Evolutionary conservation across 2,888 invertebrate species (phyloP).

Genomic region (Byasa hedistus): DNA sequence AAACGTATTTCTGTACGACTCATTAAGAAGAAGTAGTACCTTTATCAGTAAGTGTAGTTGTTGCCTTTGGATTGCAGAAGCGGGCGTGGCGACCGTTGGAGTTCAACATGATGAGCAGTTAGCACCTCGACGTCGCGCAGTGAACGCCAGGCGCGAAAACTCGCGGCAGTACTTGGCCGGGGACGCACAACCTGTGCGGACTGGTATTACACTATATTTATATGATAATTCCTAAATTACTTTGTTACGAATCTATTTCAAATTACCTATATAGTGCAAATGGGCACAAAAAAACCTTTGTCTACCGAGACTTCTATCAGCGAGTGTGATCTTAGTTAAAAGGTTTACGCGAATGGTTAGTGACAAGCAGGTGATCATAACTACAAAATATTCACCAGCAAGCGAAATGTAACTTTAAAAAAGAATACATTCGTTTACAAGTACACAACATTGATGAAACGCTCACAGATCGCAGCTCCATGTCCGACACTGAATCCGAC

Average conservation of each 20-base stretch:
- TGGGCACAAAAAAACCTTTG: too few species aligned
- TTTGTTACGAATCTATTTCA: too few species aligned
- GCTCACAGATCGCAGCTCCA: constrained; percentile 53
- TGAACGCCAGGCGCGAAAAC: constrained; percentile 43
- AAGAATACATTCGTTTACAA: too few species aligned
- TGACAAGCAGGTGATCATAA: too few species aligned
- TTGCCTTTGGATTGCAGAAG: constrained; percentile 38
- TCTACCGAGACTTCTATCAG: too few species aligned
- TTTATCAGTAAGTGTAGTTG: neutral
- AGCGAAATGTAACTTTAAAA: too few species aligned
- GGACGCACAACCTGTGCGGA: constrained; percentile 32
- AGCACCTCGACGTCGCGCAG: constrained; percentile 36
- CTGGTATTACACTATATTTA: constrained; percentile 3
- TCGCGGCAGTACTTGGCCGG: constrained; percentile 44
- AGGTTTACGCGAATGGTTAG: too few species aligned
- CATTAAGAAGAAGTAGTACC: neutral
- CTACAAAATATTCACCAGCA: too few species aligned
- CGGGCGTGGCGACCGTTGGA: constrained; percentile 39
- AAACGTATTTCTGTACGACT: neutral
- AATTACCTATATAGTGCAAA: too few species aligned
- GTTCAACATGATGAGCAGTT: constrained; percentile 35
- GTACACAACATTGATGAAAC: too few species aligned
- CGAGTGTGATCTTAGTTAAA: too few species aligned
- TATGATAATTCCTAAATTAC: too few species aligned
- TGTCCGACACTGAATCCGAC: constrained; percentile 73